Evolutionary conservation across 2,888 invertebrate species (phyloP).

Genomic region (Augochlorella aurata): DNA sequence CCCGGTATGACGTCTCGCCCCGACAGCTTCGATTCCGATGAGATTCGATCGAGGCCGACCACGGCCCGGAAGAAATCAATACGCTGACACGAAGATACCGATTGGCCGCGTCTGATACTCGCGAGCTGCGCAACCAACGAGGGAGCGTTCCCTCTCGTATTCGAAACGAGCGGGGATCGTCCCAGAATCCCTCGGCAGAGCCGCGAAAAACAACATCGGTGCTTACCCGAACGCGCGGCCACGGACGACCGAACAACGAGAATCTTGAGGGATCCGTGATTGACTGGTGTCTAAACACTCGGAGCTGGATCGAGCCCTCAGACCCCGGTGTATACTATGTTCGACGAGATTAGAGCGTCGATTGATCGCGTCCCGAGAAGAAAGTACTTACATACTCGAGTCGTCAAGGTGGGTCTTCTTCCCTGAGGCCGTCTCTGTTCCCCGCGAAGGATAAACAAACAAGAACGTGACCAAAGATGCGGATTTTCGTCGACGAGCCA

Average conservation of each 20-base stretch:
- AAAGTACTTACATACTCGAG: neutral
- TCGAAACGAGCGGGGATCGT: constrained; percentile 16
- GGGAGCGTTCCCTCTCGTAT: neutral
- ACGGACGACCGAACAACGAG: neutral
- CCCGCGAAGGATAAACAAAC: neutral
- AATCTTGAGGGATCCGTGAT: neutral
- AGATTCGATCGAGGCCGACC: constrained; percentile 65
- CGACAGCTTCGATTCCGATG: constrained; percentile 57
- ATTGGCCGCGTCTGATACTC: constrained; percentile 57
- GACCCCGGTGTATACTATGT: neutral
- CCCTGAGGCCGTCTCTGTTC: neutral
- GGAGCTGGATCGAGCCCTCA: neutral
- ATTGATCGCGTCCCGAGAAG: neutral
- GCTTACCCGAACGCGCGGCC: neutral
- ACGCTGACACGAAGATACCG: constrained; percentile 62
- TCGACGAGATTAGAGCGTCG: neutral
- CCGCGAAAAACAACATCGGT: neutral
- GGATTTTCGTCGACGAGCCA: neutral
- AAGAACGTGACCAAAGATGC: neutral
- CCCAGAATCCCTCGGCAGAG: neutral
- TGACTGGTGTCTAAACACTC: constrained; percentile 8
- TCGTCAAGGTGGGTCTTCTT: neutral
- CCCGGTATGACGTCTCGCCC: constrained; percentile 58
- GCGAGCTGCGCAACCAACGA: constrained; percentile 50
- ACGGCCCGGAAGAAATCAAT: constrained; percentile 68